Evolutionary conservation across 2,113 vertebrate genomes (phyloP).

Genomic region (Mugil cephalus): DNA sequence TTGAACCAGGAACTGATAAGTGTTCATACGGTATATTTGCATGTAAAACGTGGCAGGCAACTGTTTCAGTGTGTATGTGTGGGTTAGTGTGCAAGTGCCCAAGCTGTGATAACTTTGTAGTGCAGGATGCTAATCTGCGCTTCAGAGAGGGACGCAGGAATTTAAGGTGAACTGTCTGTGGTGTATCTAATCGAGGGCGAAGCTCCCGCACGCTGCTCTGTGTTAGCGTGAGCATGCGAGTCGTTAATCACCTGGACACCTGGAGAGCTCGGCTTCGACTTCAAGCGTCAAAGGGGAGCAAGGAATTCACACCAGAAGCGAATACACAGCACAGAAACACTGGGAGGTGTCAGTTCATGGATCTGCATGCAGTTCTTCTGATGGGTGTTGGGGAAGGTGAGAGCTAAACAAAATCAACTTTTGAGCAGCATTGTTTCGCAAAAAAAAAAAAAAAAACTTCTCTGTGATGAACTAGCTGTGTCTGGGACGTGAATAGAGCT

Average conservation of each 20-base stretch:
- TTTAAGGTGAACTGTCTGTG: constrained; percentile 48
- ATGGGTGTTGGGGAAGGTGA: constrained; percentile 1
- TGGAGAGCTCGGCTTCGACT: constrained; percentile 45
- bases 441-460: constrained; percentile 1
- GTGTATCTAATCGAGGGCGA: constrained; percentile 33
- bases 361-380: constrained; percentile 41
- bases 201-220: constrained; percentile 2
- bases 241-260: constrained; percentile 72
- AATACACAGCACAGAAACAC: constrained; percentile 43
- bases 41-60: constrained; percentile 24
- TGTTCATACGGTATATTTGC: constrained; percentile 44
- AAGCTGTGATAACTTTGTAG: constrained; percentile 27
- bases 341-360: constrained; percentile 14
- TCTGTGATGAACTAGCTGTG: constrained; percentile 55
- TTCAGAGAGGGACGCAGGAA: not conserved
- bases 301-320: constrained; percentile 31
- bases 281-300: constrained; percentile 40
- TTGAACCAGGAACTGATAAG: not conserved
- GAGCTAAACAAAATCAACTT: constrained; percentile 37
- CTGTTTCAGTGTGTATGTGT: not conserved
- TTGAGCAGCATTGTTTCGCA: constrained; percentile 32
- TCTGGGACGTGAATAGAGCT: constrained; percentile 46
- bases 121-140: constrained; percentile 15
- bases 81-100: constrained; percentile 33
- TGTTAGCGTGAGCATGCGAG: not conserved